A percentile compares a stretch with the other conserved stretches of the same genome.
These are phyloP conservation scores for Trichonephila inaurata DNA, from an alignment of 1,140 invertebrate genomes.

Conservation along the genomic window DNA sequence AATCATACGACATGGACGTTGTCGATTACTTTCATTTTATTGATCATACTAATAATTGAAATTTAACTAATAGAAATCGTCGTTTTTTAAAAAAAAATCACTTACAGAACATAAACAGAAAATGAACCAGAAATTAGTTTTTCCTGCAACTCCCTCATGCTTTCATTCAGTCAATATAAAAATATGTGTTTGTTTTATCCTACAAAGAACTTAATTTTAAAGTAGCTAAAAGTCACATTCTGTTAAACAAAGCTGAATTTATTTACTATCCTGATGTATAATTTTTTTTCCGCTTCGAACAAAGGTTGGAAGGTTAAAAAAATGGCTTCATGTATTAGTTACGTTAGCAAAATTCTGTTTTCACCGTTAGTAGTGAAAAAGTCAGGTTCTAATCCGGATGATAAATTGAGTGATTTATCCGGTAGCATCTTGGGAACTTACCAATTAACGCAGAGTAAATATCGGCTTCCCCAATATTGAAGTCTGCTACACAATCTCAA, in stretches of 20 bases:
- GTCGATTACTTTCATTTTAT: too few species aligned
- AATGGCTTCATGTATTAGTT: not conserved
- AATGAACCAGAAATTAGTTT: too few species aligned
- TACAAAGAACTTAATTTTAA: too few species aligned
- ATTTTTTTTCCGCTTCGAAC: not conserved
- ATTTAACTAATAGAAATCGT: too few species aligned
- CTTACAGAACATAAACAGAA: too few species aligned
- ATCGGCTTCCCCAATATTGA: slow-evolving; percentile 26
- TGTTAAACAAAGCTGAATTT: not conserved
- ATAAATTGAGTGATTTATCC: slow-evolving; percentile 39
- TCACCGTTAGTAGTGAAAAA: not conserved
- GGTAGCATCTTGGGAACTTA: slow-evolving; percentile 25
- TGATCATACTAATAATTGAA: too few species aligned
- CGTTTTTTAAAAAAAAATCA: too few species aligned
- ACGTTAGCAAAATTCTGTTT: not conserved
- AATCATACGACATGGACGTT: too few species aligned
- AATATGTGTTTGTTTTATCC: too few species aligned
- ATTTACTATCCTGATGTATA: not conserved
- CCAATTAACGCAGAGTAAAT: slow-evolving; percentile 35
- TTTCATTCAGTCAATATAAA: too few species aligned
- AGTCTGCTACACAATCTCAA: slow-evolving; percentile 9
- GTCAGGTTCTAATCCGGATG: not conserved
- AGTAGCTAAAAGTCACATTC: too few species aligned
- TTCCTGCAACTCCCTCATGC: too few species aligned
- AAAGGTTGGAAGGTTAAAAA: not conserved